Percentiles rank a stretch among this genome's conserved stretches.
Evolutionary conservation across 23 tunicate genomes (phyloP).

Genomic region (Phallusia fumigata): DNA sequence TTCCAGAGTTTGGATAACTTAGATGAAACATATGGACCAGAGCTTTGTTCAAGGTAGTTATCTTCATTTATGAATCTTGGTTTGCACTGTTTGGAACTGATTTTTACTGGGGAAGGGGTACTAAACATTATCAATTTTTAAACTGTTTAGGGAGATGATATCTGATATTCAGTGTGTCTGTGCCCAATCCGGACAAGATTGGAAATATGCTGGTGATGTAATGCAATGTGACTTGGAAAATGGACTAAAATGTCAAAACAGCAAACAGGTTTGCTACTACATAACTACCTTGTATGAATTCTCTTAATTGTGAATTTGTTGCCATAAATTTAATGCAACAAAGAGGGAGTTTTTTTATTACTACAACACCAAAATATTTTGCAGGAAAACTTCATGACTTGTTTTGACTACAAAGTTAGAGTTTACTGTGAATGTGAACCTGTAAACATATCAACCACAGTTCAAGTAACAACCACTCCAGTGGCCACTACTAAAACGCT

Average conservation of each 20-base stretch:
- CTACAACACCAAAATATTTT: neutral
- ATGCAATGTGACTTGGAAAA: conserved; percentile 12
- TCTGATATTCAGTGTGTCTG: conserved; percentile 26
- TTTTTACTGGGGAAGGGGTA: too few relatives aligned
- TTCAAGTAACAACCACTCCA: neutral
- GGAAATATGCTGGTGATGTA: conserved; percentile 15
- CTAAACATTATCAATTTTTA: neutral
- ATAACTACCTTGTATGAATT: too few relatives aligned
- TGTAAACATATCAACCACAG: neutral
- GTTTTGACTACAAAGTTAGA: conserved; percentile 23
- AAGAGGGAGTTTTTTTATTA: too few relatives aligned
- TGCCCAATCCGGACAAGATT: conserved; percentile 4
- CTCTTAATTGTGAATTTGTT: too few relatives aligned
- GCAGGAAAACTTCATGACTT: neutral
- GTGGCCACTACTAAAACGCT: neutral
- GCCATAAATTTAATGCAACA: too few relatives aligned
- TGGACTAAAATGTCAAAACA: conserved; percentile 14
- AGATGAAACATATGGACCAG: conserved; percentile 3
- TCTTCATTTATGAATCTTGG: neutral
- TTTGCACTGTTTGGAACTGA: neutral
- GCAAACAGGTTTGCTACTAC: conserved; percentile 7
- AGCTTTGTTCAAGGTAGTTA: conserved; percentile 4
- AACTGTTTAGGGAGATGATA: conserved; percentile 8
- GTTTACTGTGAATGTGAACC: conserved; percentile 21
- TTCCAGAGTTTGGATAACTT: conserved; percentile 2